A percentile compares a stretch with the other conserved stretches of the same genome.
phyloP scores from a whole-genome alignment of 2,797 vertebrate species.

The Cephalopachus bancanus region DNA sequence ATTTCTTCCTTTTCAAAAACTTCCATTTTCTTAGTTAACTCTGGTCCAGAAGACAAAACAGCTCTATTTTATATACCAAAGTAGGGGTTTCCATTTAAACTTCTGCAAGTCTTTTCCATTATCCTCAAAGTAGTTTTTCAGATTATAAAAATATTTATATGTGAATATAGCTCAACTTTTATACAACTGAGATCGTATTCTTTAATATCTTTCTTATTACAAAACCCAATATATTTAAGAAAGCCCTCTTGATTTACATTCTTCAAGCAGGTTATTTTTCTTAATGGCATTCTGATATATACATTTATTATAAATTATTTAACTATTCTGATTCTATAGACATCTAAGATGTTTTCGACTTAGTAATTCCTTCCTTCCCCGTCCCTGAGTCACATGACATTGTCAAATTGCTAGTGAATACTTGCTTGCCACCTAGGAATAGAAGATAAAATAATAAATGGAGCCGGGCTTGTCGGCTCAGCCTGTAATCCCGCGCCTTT shows the following conservation, averaged over 20 bases:
- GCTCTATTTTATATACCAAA: neutral
- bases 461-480: too few species aligned
- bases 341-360: slow-evolving; percentile 37
- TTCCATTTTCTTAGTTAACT: slow-evolving; percentile 49
- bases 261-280: slow-evolving; percentile 41
- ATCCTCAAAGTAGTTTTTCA: neutral
- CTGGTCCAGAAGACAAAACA: slow-evolving; percentile 19
- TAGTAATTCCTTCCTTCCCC: neutral
- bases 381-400: neutral
- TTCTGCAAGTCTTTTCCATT: neutral
- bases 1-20: slow-evolving; percentile 35
- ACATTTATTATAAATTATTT: slow-evolving; percentile 46
- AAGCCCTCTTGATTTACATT: neutral
- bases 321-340: neutral
- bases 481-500: too few species aligned
- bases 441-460: neutral
- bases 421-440: neutral
- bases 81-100: neutral
- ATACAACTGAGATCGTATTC: neutral
- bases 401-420: slow-evolving; percentile 15
- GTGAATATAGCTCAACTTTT: slow-evolving; percentile 6
- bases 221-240: neutral
- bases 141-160: slow-evolving; percentile 43
- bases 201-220: slow-evolving; percentile 38
- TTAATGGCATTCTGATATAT: slow-evolving; percentile 10